Evolutionary conservation across 1,140 invertebrate species (phyloP), one percentile per base, ranked within the genome.

Genomic region (Anoplophora glabripennis): DNA sequence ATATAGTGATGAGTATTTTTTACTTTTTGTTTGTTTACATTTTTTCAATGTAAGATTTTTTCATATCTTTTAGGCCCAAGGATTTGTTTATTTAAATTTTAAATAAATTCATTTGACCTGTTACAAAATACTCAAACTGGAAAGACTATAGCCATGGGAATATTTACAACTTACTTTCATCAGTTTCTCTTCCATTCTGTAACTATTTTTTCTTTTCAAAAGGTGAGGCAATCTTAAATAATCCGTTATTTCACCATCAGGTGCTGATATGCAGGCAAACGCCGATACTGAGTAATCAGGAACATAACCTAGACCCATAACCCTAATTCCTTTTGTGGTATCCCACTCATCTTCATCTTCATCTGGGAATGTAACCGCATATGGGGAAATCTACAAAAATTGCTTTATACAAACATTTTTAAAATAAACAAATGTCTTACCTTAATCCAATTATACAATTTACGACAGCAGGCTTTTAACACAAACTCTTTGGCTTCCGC

Each of bases 281-380:
- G 94, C 88, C 0, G 94, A 90, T 67, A 94, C 87, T 15, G 89
- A 85, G 44, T 86, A 86, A 74, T 96, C 92, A 3, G 90, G 86
- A 10, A 92, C 87, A 73, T 93, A 99, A 7, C 93, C 88, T 4
- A 99, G 69, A 0, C 89, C 89, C 81, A 99, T 84, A 0, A 97
- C 88, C 28, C 93, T 81, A 1, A 98, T 78, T 14, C 67, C 94
- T 93, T 76, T 89, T 5, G 83, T 81, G 0, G 88, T 89, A 59
- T 94, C 90, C 90, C 91, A 95, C 48, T 94, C 92, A 53, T 96
- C 93, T 53, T 94, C 92, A 49, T 96, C 92, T 59, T 95, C 92
- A 48, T 89, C 84, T 0, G 87, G 86, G 61, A 90, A 86, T 52
- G 89, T 84, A 0, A 85, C 84, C 53, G 83, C 84, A 67, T 92